These are phyloP conservation scores for Alviniconcha strummeri DNA, from an alignment of 2,888 invertebrate genomes.

Conservation along the genomic window DNA sequence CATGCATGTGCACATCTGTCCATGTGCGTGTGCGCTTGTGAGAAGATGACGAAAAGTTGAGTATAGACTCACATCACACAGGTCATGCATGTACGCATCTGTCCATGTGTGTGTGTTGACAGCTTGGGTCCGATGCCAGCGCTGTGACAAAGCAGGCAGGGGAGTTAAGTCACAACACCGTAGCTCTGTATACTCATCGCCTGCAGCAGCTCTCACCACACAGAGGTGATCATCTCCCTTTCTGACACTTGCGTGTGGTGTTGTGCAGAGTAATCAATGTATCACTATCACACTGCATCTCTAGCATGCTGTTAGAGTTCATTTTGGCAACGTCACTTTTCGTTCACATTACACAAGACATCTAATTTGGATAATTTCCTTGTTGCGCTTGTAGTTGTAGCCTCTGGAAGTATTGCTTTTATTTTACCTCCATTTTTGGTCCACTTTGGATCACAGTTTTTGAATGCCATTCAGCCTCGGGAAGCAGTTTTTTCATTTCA, in stretches of 20 bases:
- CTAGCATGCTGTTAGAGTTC: no score
- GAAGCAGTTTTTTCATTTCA: no score
- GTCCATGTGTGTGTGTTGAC: conserved; percentile 20
- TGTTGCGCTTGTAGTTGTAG: not conserved
- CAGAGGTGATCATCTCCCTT: conserved; percentile 75
- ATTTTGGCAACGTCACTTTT: no score
- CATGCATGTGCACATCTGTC: not conserved
- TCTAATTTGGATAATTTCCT: not conserved
- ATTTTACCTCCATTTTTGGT: no score
- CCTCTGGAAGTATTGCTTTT: no score
- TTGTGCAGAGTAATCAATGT: no score
- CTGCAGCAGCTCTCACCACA: conserved; percentile 84
- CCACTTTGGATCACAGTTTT: no score
- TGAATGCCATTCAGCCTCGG: no score
- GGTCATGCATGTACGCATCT: not conserved
- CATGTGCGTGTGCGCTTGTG: not conserved
- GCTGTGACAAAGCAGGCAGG: conserved; percentile 83
- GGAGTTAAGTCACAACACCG: conserved; percentile 86
- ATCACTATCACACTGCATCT: no score
- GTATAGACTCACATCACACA: not conserved
- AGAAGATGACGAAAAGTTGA: not conserved
- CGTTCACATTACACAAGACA: no score
- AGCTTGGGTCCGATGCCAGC: conserved; percentile 43
- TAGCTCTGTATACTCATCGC: conserved; percentile 90
- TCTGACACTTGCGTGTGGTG: not conserved